These are phyloP conservation scores for Telmatherina bonti DNA, from an alignment of 2,797 vertebrate genomes.

Conservation along the genomic window DNA sequence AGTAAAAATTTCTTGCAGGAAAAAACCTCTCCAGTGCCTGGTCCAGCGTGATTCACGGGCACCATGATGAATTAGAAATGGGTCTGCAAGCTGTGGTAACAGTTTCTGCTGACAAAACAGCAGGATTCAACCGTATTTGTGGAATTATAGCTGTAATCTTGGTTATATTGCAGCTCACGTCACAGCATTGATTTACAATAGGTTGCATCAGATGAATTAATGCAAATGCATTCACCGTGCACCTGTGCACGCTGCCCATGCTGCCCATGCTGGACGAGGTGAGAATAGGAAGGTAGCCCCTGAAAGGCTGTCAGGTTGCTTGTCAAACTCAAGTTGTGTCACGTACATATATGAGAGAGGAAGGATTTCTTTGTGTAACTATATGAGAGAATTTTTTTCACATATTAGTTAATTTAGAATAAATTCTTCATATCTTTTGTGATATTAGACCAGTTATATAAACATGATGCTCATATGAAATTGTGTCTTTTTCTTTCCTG, in stretches of 20 bases:
- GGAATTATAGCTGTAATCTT: slow-evolving; percentile 7
- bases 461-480: too few species aligned
- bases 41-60: slow-evolving; percentile 39
- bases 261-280: slow-evolving; percentile 32
- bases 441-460: background rate
- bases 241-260: slow-evolving; percentile 38
- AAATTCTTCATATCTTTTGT: background rate
- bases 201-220: slow-evolving; percentile 44
- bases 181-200: slow-evolving; percentile 50
- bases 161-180: slow-evolving; percentile 3
- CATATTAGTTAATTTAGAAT: background rate
- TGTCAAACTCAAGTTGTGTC: slow-evolving; percentile 44
- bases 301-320: slow-evolving; percentile 27
- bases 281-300: slow-evolving; percentile 34
- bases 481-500: too few species aligned
- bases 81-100: slow-evolving; percentile 7
- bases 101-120: slow-evolving; percentile 22
- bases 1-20: slow-evolving; percentile 21
- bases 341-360: background rate
- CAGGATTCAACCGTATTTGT: background rate
- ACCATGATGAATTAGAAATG: slow-evolving; percentile 53
- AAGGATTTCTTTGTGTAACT: background rate
- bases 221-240: slow-evolving; percentile 63
- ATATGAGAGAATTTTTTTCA: background rate
- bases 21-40: slow-evolving; percentile 15